Evolutionary conservation across 2,888 invertebrate species (phyloP).

Genomic region (Eumerus sabulonum): DNA sequence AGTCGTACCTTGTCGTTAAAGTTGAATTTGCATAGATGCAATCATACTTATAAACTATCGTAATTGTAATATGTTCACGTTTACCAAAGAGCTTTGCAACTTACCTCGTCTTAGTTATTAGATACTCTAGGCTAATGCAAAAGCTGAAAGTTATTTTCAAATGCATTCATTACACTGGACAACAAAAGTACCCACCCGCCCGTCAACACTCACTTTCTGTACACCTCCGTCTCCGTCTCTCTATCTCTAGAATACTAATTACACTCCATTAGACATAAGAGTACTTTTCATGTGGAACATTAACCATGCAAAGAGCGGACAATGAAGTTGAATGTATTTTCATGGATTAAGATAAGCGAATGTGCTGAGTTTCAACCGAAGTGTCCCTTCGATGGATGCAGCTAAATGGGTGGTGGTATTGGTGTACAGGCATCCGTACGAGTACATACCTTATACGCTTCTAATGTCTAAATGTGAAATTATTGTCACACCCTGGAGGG

Average conservation of each 20-base stretch:
- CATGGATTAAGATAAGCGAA: slow-evolving; percentile 67
- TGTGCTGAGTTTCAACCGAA: slow-evolving; percentile 52
- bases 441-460: slow-evolving; percentile 36
- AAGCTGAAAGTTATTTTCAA: slow-evolving; percentile 36
- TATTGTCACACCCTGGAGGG: slow-evolving; percentile 51
- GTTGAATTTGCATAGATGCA: not conserved
- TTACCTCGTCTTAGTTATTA: slow-evolving; percentile 37
- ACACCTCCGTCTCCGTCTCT: slow-evolving; percentile 20
- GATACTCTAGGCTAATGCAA: slow-evolving; percentile 50
- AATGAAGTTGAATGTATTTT: slow-evolving; percentile 67
- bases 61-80: not conserved
- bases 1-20: too few species aligned
- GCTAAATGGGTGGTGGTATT: slow-evolving; percentile 31
- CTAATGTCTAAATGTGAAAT: slow-evolving; percentile 50
- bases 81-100: not conserved
- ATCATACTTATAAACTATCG: not conserved
- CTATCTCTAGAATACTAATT: slow-evolving; percentile 56
- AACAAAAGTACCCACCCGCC: slow-evolving; percentile 47
- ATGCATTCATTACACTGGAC: slow-evolving; percentile 49
- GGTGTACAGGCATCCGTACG: slow-evolving; percentile 4
- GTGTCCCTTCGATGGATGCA: slow-evolving; percentile 37
- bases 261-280: slow-evolving; percentile 65
- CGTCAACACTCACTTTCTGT: not conserved
- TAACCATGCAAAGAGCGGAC: slow-evolving; percentile 63
- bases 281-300: slow-evolving; percentile 67